Base-by-base conservation (phyloP, 2,797 vertebrate genomes). In the Pangasius krempfi region DNA sequence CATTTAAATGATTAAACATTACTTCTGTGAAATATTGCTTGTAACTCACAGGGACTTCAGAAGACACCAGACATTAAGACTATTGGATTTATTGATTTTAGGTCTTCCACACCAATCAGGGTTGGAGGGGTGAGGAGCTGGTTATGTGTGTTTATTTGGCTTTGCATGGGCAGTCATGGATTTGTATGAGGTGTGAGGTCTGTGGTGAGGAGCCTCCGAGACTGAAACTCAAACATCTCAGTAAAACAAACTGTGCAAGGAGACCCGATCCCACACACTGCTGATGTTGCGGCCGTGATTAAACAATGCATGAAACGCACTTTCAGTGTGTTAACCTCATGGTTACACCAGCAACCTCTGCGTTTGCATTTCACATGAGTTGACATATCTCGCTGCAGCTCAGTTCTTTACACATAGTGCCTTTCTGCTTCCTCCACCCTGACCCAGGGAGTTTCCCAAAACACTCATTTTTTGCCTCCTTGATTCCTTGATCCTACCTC, bases 191-290 rank as follows among this genome's bases (percentile, higher is more conserved):
- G 79, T 82, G 84, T 88, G 64, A 80, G 88, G 64, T 82, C 56
- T 89, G 30, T 40, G 79, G 88, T 83, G 54, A 60, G 40, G 52
- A 79, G 37, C 33, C 75, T 85, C 9, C 52, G 56, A 16, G 64
- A 25, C 85, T 86, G 85, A 87, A 87, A 83, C 78, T 76, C 62
- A 40, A 89, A 73, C 78, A 14, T n/a, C 66, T 86, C 66, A 62
- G 76, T 54, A 62, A 89, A 89, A 75, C 84, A 79, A 86, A 86
- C 88, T 81, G 30, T 60, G 20, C 40, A 89, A 60, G 62, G 60
- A 81, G 10, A 8, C 27, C 68, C 25, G 6, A 27, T 70, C 33
- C 22, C 52, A 82, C 85, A 47, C 60, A 12, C 56, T 56, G 66
- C 60, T 47, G 56, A 84, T n/a, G 81, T 2, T 47, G 27, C 27